Base-by-base conservation (phyloP, 2,797 vertebrate genomes). In the Gila robusta region DNA sequence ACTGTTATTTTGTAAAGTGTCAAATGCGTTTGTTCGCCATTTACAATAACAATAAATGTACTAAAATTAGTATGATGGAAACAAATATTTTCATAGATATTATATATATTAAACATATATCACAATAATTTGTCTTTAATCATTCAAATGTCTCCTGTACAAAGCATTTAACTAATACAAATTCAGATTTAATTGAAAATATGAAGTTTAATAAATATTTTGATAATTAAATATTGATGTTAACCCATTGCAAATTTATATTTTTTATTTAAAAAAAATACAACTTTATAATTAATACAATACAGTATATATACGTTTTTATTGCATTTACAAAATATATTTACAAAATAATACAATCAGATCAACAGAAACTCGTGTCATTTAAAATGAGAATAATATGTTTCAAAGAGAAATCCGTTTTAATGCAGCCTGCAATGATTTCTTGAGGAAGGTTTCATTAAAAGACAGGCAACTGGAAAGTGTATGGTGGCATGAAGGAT, bases 371-470 rank as follows among this genome's bases (percentile, higher is more conserved):
- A 59, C 21, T 41, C 8, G 35, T 44, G 35, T 2, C 47, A 69
- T 64, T 82, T 26, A 72, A 78, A 71, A 23, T 64, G 35, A 4
- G 26, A 37, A 87, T 14, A 35, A 23, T 26, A 39, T 28, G 10
- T 32, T 81, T 87, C 21, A 88, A 59, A 78, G 85, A 67, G 85
- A 26, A 71, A 96, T 94, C 86, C 93, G 96, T 89, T 95, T 97
- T 87, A 98, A 93, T 86, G 96, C 93, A 0, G 95, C 96, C 92
- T 96, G 96, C 67, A 99, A 94, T 0, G 97, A 95, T 77, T 97
- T 98, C 94, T 95, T 98, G 86, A 99, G 93, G 72, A 96, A 97
- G 0, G 95, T 97, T 0, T 94, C 91, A 79, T 97, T 97, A 11
- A 72, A 79, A 19, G 89, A 92, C 86, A 98, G 87, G 88, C 94